Evolutionary conservation across 2,113 vertebrate species (phyloP).

Genomic region (Scomber scombrus): DNA sequence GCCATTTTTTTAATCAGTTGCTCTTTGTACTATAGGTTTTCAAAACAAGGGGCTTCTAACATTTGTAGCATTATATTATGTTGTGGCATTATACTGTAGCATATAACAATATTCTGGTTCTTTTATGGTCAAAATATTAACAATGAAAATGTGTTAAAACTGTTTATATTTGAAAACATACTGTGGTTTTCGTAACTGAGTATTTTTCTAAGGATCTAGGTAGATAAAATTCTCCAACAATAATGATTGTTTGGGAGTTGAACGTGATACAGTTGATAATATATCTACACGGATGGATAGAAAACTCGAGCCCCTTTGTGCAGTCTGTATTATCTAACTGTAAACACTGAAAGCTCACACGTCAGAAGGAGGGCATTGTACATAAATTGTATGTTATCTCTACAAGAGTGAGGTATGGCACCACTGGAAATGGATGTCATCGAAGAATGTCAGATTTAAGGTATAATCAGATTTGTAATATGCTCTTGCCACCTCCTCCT

Average conservation of each 20-base stretch:
- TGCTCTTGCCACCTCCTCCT: constrained; percentile 61
- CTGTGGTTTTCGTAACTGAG: not conserved
- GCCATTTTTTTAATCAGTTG: no score
- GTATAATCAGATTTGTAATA: constrained; percentile 67
- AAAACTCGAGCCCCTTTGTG: not conserved
- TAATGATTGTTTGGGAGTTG: not conserved
- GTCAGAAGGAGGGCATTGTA: not conserved
- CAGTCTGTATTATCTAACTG: not conserved
- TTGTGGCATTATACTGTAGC: no score
- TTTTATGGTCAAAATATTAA: no score
- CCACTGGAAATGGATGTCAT: constrained; percentile 42
- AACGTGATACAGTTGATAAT: not conserved
- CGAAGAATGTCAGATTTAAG: constrained; percentile 55
- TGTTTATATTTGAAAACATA: not conserved
- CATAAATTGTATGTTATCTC: constrained; percentile 20
- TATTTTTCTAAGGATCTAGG: not conserved
- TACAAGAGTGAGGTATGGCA: constrained; percentile 19
- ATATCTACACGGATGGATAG: not conserved
- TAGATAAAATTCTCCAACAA: not conserved
- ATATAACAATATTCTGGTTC: no score
- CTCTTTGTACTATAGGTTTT: no score
- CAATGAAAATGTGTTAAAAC: not conserved
- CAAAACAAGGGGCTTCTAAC: no score
- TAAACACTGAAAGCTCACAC: not conserved
- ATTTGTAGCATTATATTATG: no score